phyloP scores from a whole-genome alignment of 2,797 vertebrate species.

The Sebastes trivittatus region DNA sequence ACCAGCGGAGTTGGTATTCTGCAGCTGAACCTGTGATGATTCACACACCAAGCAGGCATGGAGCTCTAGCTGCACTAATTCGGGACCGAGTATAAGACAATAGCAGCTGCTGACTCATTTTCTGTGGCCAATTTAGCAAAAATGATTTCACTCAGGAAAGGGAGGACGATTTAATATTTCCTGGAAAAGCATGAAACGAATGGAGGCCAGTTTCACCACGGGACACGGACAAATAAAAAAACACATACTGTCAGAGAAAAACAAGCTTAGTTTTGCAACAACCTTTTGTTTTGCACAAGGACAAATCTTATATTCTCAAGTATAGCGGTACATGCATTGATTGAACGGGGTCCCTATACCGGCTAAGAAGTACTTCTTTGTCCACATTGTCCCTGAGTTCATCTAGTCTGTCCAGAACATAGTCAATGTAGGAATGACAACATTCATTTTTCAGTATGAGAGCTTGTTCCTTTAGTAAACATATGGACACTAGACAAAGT shows the following conservation, averaged over 20 bases:
- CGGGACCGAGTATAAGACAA: neutral
- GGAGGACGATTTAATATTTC: constrained; percentile 15
- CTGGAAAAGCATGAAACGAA: neutral
- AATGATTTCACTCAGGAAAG: constrained; percentile 8
- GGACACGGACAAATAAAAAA: neutral
- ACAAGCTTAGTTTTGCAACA: neutral
- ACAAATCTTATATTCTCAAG: neutral
- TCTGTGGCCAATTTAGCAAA: constrained; percentile 27
- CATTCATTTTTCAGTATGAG: no score
- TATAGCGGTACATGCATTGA: no score
- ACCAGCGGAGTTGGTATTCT: constrained; percentile 43
- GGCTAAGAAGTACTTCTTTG: no score
- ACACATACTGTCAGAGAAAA: neutral
- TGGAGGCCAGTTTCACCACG: neutral
- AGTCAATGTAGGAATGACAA: neutral
- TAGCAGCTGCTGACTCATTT: neutral
- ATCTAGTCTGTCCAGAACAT: neutral
- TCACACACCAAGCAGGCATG: constrained; percentile 7
- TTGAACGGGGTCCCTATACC: no score
- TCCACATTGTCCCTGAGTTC: no score
- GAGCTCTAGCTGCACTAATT: neutral
- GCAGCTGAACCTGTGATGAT: constrained; percentile 39
- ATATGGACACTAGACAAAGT: no score
- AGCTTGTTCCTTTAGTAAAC: no score
- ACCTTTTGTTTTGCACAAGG: neutral